Evolutionary conservation across 2,113 vertebrate genomes (phyloP).

Genomic region (Notechis scutatus): DNA sequence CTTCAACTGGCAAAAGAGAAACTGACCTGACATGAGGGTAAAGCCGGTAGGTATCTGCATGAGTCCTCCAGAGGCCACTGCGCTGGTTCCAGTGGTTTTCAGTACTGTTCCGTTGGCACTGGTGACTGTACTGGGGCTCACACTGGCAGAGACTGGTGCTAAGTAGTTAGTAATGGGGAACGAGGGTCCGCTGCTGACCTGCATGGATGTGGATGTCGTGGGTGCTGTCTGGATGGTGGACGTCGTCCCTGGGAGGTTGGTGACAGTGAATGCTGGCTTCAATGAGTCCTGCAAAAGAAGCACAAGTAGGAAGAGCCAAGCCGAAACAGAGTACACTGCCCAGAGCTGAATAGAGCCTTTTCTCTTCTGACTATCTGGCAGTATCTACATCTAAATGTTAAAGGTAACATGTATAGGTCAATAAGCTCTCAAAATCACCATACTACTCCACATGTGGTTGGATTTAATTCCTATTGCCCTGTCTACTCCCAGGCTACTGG

Average conservation of each 20-base stretch:
- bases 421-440: not conserved
- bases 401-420: not conserved
- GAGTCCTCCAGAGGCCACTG: conserved; percentile 80
- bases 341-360: not conserved
- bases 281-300: conserved; percentile 80
- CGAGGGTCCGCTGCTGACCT: conserved; percentile 91
- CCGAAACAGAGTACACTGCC: not conserved
- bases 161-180: conserved; percentile 99
- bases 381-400: not conserved
- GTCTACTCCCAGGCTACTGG: not conserved
- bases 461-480: not conserved
- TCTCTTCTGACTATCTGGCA: not conserved
- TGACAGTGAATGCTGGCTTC: conserved; percentile 93
- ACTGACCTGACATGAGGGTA: conserved; percentile 95
- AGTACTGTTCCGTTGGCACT: conserved; percentile 93
- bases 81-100: conserved; percentile 80
- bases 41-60: conserved; percentile 94
- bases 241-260: conserved; percentile 88
- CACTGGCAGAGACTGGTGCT: conserved; percentile 86
- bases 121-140: conserved; percentile 78
- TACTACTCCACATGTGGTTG: not conserved
- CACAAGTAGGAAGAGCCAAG: conserved; percentile 35
- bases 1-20: not conserved
- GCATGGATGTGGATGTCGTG: conserved; percentile 96
- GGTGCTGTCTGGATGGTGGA: conserved; percentile 84